phyloP scores from a whole-genome alignment of 1,140 invertebrate species.

The Pachyrhynchus sulphureomaculatus region DNA sequence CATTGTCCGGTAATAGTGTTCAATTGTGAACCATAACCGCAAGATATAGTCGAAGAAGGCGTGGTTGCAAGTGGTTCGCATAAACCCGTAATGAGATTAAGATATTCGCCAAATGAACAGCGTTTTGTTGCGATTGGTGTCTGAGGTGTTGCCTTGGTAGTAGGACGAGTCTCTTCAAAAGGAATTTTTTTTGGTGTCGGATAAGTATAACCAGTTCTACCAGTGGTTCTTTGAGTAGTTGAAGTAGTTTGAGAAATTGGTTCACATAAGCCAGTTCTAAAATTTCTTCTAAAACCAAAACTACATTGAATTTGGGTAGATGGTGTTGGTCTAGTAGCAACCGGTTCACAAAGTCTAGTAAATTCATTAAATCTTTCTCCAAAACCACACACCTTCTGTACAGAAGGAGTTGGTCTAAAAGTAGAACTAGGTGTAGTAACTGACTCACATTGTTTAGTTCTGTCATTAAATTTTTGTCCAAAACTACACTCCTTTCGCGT shows the following conservation, averaged over 20 bases:
- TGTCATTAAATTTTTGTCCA: constrained; percentile 2
- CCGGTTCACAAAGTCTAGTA: constrained; percentile 7
- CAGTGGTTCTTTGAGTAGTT: not conserved
- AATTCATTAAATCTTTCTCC: not conserved
- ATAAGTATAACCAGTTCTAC: constrained; percentile 18
- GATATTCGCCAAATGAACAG: not conserved
- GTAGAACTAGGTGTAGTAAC: not conserved
- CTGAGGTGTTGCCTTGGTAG: not conserved
- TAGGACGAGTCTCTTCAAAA: not conserved
- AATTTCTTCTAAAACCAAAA: not conserved
- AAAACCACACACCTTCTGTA: not conserved
- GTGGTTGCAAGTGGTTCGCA: not conserved
- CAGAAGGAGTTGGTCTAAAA: not conserved
- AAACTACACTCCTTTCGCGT: not conserved
- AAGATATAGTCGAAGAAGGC: not conserved
- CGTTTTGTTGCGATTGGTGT: not conserved
- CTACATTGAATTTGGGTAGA: not conserved
- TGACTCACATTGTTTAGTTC: not conserved
- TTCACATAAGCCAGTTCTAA: constrained; percentile 7
- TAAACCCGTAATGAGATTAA: not conserved
- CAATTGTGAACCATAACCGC: not conserved
- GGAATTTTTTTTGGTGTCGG: constrained; percentile 12
- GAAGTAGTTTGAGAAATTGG: constrained; percentile 16
- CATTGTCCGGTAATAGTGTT: constrained; percentile 9
- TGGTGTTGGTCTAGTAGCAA: not conserved